Evolutionary conservation across 2,113 vertebrate species (phyloP), one percentile per base, ranked within the genome.

Genomic region (Hucho hucho): DNA sequence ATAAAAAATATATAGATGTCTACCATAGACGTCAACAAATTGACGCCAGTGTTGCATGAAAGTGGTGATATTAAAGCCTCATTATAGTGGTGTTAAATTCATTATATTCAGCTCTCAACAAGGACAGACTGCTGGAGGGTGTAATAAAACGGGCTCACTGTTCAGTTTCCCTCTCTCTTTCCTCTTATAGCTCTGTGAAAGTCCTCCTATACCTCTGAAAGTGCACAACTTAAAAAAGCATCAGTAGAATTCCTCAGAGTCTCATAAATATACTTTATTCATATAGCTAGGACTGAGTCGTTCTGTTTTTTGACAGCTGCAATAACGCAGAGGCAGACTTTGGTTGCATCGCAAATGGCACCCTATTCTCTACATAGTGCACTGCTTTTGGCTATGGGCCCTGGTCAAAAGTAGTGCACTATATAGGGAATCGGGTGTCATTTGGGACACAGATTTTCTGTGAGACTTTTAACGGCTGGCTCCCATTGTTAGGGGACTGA

Each of bases 41-140:
- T 80, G 72, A 79, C 32, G 37, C 78, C 32, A 56, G 59, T 68
- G 13, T 81, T 79, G 74, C 47, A 68, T 68, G 74, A 83, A 80
- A 75, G 75, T 32, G 18, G 37, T 5, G 11, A 63, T 49, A 69
- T 74, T 61, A 74, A 58, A 84, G 84, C 73, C 71, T 82, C n/a
- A 68, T 82, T 81, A 69, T 69, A 26, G 78, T 68, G 67, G 67
- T 72, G 75, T 56, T 64, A 73, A 76, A 77, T 83, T 79, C 84
- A 85, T 85, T 73, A 78, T 66, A 32, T 83, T 74, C 64, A 61
- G 64, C 37, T 85, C 64, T 79, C 64, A 70, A 76, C 85, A 83
- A 1, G 14, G 75, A 59, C 71, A 43, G 76, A 66, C 86, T 86
- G 83, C 85, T 89, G 74, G 59, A 86, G 86, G 79, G 84, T 85